phyloP scores from a whole-genome alignment of 2,797 vertebrate species.

The Pygocentrus nattereri region DNA sequence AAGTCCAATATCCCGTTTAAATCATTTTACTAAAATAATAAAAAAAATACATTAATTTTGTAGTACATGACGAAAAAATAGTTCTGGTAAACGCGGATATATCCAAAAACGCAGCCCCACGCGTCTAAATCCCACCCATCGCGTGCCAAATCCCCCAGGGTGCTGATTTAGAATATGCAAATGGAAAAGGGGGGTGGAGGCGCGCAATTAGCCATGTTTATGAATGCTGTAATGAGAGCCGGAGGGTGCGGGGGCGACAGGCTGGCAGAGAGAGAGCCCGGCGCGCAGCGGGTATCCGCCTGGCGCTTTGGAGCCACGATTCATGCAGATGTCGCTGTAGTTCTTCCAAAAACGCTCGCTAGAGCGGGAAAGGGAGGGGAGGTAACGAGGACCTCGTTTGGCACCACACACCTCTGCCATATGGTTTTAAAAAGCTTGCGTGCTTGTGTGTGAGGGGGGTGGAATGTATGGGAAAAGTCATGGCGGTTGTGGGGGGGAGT shows the following conservation, averaged over 20 bases:
- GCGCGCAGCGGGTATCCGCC: constrained; percentile 72
- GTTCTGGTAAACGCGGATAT: constrained; percentile 33
- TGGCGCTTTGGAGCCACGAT: constrained; percentile 85
- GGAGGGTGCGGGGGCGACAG: constrained; percentile 64
- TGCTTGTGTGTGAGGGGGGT: constrained; percentile 29
- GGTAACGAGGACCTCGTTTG: constrained; percentile 83
- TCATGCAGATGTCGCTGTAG: constrained; percentile 99
- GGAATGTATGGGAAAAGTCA: constrained; percentile 65
- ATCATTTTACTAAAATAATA: neutral
- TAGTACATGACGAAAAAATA: constrained; percentile 29
- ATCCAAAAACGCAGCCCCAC: constrained; percentile 62
- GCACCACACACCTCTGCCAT: constrained; percentile 75
- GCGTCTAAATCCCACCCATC: constrained; percentile 69
- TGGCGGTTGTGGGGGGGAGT: constrained; percentile 55
- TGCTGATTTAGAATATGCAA: constrained; percentile 86
- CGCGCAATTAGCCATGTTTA: constrained; percentile 88
- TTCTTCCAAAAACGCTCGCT: constrained; percentile 91
- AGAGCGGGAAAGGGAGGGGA: constrained; percentile 76
- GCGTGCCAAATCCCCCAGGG: constrained; percentile 75
- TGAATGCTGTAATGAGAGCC: constrained; percentile 79
- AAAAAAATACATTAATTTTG: neutral
- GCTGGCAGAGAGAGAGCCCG: constrained; percentile 73
- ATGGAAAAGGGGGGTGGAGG: constrained; percentile 84
- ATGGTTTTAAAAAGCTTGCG: constrained; percentile 65
- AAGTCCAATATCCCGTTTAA: neutral